Evolutionary conservation across 1,140 invertebrate genomes (phyloP), one percentile per base, ranked within the genome.

Genomic region (Pseudomyrmex dendroicus): DNA sequence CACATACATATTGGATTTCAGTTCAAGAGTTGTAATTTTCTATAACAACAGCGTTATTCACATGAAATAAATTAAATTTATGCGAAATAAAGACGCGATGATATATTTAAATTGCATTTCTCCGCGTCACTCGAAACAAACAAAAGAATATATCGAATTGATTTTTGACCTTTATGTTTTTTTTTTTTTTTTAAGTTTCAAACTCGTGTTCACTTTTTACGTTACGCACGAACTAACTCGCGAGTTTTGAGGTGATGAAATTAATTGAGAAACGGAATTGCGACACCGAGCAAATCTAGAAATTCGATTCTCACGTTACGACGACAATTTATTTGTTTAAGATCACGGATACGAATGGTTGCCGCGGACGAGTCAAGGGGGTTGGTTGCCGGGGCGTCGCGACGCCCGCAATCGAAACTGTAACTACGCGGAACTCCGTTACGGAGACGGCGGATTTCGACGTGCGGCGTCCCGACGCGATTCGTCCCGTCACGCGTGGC

Each of bases 401-500:
- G 52, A 78, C 66, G 76, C 66, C 76, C 76, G 66, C 76, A 80
- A 80, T 80, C 76, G 76, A 80, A 80, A 80, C 76, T 80, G 76
- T 80, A 80, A 80, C 76, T 80, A 80, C 76, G 66, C 66, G 76
- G 66, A 80, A 80, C 76, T 80, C 76, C 66, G 76, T 80, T 66
- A 80, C 76, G 56, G 76, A 54, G 22, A 22, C 66, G 76, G 76
- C 54, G 48, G 62, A 77, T 77, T 77, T 77, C 73, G 73, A 77
- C 73, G 73, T 77, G 76, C 44, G 76, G 76, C 76, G 64, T 80
- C 76, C 76, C 76, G 44, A 80, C 76, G 76, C 76, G 76, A 80
- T 80, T 80, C 76, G 76, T 80, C 22, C 76, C 76, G 76, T 80
- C 76, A 80, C 76, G 76, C 76, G 76, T 80, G 76, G 76, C 76